Percentiles rank a stretch among this genome's conserved stretches.
phyloP scores from a whole-genome alignment of 2,113 vertebrate species.

The Origma solitaria region DNA sequence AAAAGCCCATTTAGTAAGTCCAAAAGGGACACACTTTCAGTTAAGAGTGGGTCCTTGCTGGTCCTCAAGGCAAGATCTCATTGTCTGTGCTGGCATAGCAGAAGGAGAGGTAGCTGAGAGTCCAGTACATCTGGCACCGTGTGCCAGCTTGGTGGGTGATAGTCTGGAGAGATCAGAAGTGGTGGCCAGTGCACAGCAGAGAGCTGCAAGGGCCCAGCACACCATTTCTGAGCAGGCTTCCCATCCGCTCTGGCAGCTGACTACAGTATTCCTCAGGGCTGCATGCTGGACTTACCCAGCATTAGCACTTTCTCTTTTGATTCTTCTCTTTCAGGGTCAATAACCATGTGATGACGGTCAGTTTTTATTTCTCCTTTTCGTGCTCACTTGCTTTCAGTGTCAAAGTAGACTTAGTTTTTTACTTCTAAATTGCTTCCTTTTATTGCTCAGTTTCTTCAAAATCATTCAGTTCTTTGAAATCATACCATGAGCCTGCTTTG shows the following conservation, averaged over 20 bases:
- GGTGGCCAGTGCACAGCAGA: not conserved
- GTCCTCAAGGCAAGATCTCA: not conserved
- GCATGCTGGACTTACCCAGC: not conserved
- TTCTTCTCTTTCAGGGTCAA: not conserved
- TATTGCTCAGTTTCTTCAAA: not conserved
- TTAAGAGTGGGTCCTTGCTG: not conserved
- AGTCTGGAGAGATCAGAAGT: not conserved
- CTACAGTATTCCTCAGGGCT: not conserved
- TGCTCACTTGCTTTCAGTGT: not conserved
- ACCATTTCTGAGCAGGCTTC: not conserved
- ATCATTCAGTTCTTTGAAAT: not conserved
- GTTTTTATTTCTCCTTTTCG: not conserved
- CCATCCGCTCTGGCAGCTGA: not conserved
- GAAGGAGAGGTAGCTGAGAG: not conserved
- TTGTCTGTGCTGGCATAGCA: not conserved
- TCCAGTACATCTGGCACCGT: fast-evolving
- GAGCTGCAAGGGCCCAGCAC: not conserved
- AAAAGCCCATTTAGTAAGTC: not conserved
- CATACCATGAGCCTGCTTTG: not conserved
- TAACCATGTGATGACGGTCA: not conserved
- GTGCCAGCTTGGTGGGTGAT: not conserved
- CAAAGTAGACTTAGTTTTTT: not conserved
- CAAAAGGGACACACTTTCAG: not conserved
- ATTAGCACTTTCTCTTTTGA: not conserved
- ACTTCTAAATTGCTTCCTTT: not conserved